Evolutionary conservation across 2,888 invertebrate genomes (phyloP).

Genomic region (Lacanobia wlatinum): DNA sequence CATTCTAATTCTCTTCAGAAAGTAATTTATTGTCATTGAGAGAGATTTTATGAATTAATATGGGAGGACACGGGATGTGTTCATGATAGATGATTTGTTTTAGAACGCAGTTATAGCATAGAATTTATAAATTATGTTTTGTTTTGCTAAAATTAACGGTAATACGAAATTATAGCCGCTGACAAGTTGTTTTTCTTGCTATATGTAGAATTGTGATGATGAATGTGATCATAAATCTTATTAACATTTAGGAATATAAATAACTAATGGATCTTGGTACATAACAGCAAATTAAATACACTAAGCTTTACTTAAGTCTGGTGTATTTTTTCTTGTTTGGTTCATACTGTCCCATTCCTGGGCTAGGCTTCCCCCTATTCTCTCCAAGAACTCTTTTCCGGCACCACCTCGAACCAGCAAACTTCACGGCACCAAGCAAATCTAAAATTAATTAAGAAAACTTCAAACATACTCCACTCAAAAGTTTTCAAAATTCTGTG

Average conservation of each 20-base stretch:
- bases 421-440: too few relatives aligned
- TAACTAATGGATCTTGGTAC: too few relatives aligned
- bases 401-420: too few relatives aligned
- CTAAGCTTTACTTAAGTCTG: too few relatives aligned
- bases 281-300: too few relatives aligned
- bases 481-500: neutral
- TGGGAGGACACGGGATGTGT: slow-evolving; percentile 4
- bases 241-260: neutral
- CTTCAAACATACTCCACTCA: neutral
- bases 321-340: too few relatives aligned
- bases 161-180: neutral
- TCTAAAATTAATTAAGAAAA: neutral
- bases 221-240: slow-evolving; percentile 1
- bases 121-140: neutral
- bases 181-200: neutral
- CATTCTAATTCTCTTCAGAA: slow-evolving; percentile 31
- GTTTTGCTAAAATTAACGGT: neutral
- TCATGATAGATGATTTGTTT: neutral
- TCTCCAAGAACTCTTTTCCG: too few relatives aligned
- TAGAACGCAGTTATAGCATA: neutral
- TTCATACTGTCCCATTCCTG: too few relatives aligned
- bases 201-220: neutral
- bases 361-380: too few relatives aligned
- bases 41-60: slow-evolving; percentile 38
- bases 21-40: slow-evolving; percentile 47